Base-by-base conservation (phyloP, 2,113 vertebrate genomes). In the Catharus minimus region DNA sequence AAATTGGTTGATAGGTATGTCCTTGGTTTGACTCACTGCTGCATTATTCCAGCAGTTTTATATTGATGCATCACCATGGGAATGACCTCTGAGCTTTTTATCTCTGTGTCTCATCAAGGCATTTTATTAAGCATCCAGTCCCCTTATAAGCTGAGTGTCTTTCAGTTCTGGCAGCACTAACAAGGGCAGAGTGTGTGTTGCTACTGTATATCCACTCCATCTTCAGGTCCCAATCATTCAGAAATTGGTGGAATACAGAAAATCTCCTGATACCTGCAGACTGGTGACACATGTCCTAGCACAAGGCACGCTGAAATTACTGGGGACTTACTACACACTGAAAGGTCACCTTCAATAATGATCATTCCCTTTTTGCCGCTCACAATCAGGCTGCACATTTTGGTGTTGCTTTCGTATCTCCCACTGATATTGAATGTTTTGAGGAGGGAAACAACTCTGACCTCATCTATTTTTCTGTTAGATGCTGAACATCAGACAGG, bases 141-240 rank as follows among this genome's bases (percentile, higher is more conserved):
- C 3, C 50, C 17, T 60, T 77, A n/a, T 47, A 27, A 52, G 46
- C 15, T 3, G 33, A 32, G 44, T 32, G 24, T 30, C 41, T 77
- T 62, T 80, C 30, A 22, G 57, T 46, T n/a, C 58, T 85, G 71
- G 52, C 10, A n/a, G 4, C 23, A 24, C 60, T 60, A 33, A 49
- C 4, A 23, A 44, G 61, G 28, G 21, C 20, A 27, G 55, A 36
- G 19, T 0, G 0, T 38, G 28, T 1, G 1, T 38, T 57, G 49
- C 47, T 71, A 2, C 52, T 62, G 32, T 23, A 11, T 20, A 56
- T 49, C 52, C 20, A 3, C n/a, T 38, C 5, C 14, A 7, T 56
- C 46, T 75, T 83, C 24, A 22, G 38, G 41, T 36, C 22, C 15
- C 26, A 57, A 22, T n/a, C 3, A 10, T n/a, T 74, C 36, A 21